Evolutionary conservation across 2,113 vertebrate species (phyloP).

Genomic region (Bubalus kerabau): DNA sequence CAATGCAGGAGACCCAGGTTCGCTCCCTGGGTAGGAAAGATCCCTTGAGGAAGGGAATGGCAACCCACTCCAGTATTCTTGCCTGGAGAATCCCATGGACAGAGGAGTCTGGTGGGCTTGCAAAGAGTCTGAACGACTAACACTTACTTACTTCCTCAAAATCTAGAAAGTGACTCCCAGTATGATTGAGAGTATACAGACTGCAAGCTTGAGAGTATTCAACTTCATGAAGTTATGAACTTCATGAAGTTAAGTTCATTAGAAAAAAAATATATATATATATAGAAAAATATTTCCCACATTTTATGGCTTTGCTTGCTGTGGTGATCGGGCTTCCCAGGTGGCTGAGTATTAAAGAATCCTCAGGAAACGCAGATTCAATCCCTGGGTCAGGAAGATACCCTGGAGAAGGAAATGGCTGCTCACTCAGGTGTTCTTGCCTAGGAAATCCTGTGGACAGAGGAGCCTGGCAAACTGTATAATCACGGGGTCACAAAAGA

Average conservation of each 20-base stretch:
- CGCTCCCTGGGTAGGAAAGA: neutral
- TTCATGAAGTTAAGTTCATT: neutral
- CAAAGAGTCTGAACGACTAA: neutral
- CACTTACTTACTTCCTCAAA: neutral
- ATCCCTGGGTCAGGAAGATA: neutral
- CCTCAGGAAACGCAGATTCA: neutral
- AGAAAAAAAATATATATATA: neutral
- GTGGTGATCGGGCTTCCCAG: neutral
- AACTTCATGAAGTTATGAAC: neutral
- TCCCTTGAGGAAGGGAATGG: neutral
- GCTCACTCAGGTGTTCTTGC: neutral
- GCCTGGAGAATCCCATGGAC: neutral
- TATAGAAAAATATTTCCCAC: neutral
- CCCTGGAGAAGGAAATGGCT: neutral
- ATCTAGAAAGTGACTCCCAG: neutral
- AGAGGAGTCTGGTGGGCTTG: neutral
- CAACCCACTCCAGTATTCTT: neutral
- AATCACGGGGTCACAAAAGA: neutral
- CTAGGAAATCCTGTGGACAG: neutral
- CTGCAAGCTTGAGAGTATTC: neutral
- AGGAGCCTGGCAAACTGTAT: neutral
- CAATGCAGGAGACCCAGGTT: rapidly evolving
- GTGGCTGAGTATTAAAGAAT: neutral
- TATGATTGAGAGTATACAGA: neutral
- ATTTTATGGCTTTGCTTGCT: neutral